Evolutionary conservation across 2,113 vertebrate species (phyloP), one percentile per base, ranked within the genome.

Genomic region (Leptodactylus fuscus): DNA sequence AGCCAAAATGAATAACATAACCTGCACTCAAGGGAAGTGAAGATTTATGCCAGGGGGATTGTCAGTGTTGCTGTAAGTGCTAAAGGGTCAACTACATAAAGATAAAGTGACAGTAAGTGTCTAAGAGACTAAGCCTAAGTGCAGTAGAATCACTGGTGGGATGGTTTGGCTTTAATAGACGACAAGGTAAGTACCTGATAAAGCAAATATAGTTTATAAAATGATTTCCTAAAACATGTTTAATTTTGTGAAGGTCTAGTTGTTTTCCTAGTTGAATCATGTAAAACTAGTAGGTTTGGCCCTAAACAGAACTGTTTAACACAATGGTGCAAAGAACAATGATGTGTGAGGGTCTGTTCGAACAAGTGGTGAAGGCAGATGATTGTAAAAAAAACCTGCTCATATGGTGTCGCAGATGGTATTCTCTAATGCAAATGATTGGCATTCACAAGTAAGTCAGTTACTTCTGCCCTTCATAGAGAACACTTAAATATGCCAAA

Each of bases 51-150:
- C 65, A 85, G 48, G 77, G n/a, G 76, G 65, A 46, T 85, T 55
- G 76, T 71, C 67, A 71, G 36, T 80, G 62, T 65, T 51, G 18
- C 6, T 34, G 9, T 53, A 62, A n/a, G 38, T 34, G 49, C 76
- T 55, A 73, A 71, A 71, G 76, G 84, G 84, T 86, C 84, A 86
- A 73, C 51, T 44, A 81, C 51, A 86, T 81, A 81, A 81, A 86
- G 83, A 85, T 85, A 80, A 85, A 78, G 51, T 58, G 75, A 71
- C 65, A 55, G 16, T 38, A n/a, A n/a, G n/a, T n/a, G n/a, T n/a
- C n/a, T n/a, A n/a, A n/a, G n/a, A n/a, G n/a, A n/a, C n/a, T n/a
- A n/a, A n/a, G n/a, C n/a, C n/a, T n/a, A n/a, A n/a, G n/a, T 51
- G 48, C 76, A 32, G 34, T 55, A 60, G 51, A 73, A 67, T 65